phyloP scores from a whole-genome alignment of 2,113 vertebrate genomes.

The Ornithorhynchus anatinus region DNA sequence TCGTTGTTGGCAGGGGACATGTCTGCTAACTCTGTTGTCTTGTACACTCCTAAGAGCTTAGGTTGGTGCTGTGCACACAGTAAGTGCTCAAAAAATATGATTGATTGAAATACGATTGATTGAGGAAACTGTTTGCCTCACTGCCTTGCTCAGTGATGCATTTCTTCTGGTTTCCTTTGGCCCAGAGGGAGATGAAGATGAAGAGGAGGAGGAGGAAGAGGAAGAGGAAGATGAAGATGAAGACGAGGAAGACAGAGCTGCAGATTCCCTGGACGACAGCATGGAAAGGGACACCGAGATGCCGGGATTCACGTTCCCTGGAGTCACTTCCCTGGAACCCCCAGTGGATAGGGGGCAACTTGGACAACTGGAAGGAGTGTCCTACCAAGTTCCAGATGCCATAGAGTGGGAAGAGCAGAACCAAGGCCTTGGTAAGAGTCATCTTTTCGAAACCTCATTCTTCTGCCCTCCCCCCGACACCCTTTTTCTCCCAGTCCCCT shows the following conservation, averaged over 20 bases:
- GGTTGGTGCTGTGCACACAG: too few species aligned
- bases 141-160: neutral
- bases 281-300: slow-evolving; percentile 82
- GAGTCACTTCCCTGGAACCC: slow-evolving; percentile 80
- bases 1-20: too few species aligned
- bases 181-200: slow-evolving; percentile 78
- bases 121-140: too few species aligned
- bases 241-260: slow-evolving; percentile 85
- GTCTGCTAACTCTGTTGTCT: too few species aligned
- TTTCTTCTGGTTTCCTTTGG: slow-evolving; percentile 27
- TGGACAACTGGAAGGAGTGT: slow-evolving; percentile 65
- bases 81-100: too few species aligned
- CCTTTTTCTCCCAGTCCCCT: neutral
- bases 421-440: slow-evolving; percentile 89
- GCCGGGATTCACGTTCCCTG: slow-evolving; percentile 72
- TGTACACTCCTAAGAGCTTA: too few species aligned
- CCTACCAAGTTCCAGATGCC: slow-evolving; percentile 81
- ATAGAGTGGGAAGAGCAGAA: slow-evolving; percentile 92
- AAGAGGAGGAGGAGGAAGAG: slow-evolving; percentile 82
- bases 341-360: slow-evolving; percentile 53
- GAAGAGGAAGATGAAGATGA: slow-evolving; percentile 87
- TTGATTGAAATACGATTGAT: too few species aligned
- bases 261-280: slow-evolving; percentile 79
- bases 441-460: neutral
- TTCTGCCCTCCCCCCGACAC: neutral